Evolutionary conservation across 92 coral and sea anemone genomes (phyloP).

Genomic region (Pocillopora meandrina): DNA sequence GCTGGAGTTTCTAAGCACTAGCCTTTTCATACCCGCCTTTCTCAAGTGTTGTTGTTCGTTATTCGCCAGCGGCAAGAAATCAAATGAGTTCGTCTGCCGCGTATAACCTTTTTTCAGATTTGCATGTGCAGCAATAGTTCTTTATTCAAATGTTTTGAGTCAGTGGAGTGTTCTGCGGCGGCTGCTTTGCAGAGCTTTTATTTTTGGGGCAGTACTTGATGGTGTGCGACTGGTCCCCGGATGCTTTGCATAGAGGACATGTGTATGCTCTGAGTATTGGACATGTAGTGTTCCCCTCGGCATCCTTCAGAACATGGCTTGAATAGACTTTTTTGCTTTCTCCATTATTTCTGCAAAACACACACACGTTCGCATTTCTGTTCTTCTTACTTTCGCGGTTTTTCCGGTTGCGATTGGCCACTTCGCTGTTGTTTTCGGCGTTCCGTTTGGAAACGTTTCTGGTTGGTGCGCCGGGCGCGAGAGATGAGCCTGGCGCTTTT

Average conservation of each 20-base stretch:
- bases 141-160: slow-evolving; percentile 43
- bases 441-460: slow-evolving; percentile 71
- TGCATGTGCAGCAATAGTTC: neutral
- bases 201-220: slow-evolving; percentile 99
- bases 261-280: slow-evolving; percentile 98
- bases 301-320: slow-evolving; percentile 93
- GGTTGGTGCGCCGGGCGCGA: slow-evolving; percentile 85
- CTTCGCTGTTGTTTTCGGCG: slow-evolving; percentile 64
- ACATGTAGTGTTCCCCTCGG: slow-evolving; percentile 94
- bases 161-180: slow-evolving; percentile 22
- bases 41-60: too few relatives aligned
- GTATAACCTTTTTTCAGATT: neutral
- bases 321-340: slow-evolving; percentile 98
- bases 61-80: too few relatives aligned
- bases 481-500: slow-evolving; percentile 84
- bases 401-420: slow-evolving; percentile 79
- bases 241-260: slow-evolving; percentile 96
- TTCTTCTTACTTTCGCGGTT: slow-evolving; percentile 86
- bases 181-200: slow-evolving; percentile 80
- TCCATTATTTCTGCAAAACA: slow-evolving; percentile 98
- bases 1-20: slow-evolving; percentile 9
- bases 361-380: slow-evolving; percentile 98
- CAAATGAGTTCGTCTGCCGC: neutral
- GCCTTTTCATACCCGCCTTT: slow-evolving; percentile 19
- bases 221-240: slow-evolving; percentile 96